A percentile compares a stretch with the other conserved stretches of the same genome.
These are phyloP conservation scores for Bubo blakistoni DNA, from an alignment of 2,113 vertebrate genomes.

Conservation along the genomic window DNA sequence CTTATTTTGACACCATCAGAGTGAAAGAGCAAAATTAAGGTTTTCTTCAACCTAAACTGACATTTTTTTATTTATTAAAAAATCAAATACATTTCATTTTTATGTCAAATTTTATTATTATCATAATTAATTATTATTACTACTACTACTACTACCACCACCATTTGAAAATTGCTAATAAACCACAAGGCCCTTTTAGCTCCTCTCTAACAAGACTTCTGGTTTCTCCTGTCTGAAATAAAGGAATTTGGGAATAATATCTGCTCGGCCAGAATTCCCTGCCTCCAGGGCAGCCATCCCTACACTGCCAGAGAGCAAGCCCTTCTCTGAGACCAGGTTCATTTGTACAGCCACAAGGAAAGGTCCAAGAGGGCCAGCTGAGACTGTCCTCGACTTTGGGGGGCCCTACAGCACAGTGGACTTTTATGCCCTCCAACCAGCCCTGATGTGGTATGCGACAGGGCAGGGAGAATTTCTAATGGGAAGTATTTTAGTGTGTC, in stretches of 20 bases:
- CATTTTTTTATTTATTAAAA: background rate
- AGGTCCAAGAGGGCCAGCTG: background rate
- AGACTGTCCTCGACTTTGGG: background rate
- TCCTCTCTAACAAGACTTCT: background rate
- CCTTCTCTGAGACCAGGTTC: background rate
- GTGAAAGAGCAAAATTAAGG: background rate
- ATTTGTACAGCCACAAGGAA: background rate
- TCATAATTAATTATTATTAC: background rate
- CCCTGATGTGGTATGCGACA: background rate
- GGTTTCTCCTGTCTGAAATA: background rate
- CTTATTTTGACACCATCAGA: background rate
- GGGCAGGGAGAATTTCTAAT: background rate
- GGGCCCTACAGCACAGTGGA: background rate
- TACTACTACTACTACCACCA: background rate
- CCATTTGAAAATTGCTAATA: background rate
- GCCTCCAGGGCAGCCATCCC: background rate
- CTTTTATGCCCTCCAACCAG: background rate
- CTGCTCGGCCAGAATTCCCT: background rate
- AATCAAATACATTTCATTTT: background rate
- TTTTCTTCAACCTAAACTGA: background rate
- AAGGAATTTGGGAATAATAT: background rate
- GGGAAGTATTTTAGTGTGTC: background rate
- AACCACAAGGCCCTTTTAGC: background rate
- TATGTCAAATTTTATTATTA: background rate
- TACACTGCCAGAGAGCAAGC: background rate